Conservation (phyloP, 2,113 vertebrate species). For the Falco punctatus region DNA sequence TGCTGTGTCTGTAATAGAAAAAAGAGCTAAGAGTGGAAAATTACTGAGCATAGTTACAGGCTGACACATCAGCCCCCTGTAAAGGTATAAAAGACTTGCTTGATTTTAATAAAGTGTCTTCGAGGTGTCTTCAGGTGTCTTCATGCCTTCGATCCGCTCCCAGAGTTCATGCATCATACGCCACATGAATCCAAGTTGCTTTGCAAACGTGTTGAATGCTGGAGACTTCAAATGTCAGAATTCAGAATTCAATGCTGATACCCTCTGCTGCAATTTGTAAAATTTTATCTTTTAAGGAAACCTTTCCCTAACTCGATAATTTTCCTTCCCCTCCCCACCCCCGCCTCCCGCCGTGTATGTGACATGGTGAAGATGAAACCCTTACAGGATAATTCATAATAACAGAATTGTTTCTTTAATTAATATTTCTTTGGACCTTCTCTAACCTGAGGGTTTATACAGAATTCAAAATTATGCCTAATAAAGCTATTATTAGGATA, state of each 20-base stretch:
- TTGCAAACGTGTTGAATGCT: not conserved
- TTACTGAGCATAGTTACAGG: no score
- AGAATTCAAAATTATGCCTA: not conserved
- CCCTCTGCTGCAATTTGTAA: not conserved
- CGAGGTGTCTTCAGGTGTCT: no score
- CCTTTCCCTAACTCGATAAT: not conserved
- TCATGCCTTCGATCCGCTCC: no score
- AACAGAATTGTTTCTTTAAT: not conserved
- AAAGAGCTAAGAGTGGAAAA: no score
- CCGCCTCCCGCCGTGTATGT: not conserved
- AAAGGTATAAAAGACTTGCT: no score
- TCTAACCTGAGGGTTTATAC: not conserved
- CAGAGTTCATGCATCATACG: no score
- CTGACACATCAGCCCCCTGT: no score
- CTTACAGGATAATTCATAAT: not conserved
- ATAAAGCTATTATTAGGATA: not conserved
- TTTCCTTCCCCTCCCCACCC: not conserved
- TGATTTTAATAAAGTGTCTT: no score
- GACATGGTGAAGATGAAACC: not conserved
- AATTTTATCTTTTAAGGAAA: not conserved
- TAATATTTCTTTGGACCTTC: not conserved
- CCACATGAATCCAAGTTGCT: not conserved
- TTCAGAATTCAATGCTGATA: not conserved
- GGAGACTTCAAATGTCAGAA: not conserved
- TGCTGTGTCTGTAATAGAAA: no score